phyloP scores from a whole-genome alignment of 2,113 vertebrate species.

The Narcine bancroftii region DNA sequence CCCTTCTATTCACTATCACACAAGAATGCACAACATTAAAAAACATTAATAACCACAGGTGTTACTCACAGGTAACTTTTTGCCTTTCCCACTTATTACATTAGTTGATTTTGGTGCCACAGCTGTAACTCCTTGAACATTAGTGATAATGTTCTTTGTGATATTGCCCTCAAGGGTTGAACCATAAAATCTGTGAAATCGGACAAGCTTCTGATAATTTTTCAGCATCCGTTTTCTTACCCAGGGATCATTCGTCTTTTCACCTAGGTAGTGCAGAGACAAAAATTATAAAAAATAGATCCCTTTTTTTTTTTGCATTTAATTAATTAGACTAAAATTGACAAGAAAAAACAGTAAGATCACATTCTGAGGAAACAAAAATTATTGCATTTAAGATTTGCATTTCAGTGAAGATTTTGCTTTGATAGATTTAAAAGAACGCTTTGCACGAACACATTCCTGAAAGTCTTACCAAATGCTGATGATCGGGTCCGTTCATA shows the following conservation, averaged over 20 bases:
- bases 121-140: background rate
- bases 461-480: constrained; percentile 14
- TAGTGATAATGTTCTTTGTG: constrained; percentile 41
- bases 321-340: background rate
- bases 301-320: background rate
- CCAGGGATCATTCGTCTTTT: constrained; percentile 40
- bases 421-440: no score
- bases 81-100: constrained; percentile 35
- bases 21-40: background rate
- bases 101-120: constrained; percentile 35
- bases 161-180: constrained; percentile 40
- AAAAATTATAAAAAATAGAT: constrained; percentile 18
- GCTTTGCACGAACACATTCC: background rate
- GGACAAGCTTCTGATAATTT: constrained; percentile 43
- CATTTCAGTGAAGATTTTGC: background rate
- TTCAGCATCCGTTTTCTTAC: background rate
- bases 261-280: constrained; percentile 38
- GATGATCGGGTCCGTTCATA: constrained; percentile 46
- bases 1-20: background rate
- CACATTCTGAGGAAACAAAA: background rate
- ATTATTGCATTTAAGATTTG: background rate
- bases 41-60: background rate
- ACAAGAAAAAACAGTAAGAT: background rate
- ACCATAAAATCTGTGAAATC: constrained; percentile 43
- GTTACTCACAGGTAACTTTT: constrained; percentile 42